Percentiles rank a stretch among this genome's conserved stretches.
Conservation (phyloP, 2,113 vertebrate genomes). For the Petrocephalus microphthalmus region DNA sequence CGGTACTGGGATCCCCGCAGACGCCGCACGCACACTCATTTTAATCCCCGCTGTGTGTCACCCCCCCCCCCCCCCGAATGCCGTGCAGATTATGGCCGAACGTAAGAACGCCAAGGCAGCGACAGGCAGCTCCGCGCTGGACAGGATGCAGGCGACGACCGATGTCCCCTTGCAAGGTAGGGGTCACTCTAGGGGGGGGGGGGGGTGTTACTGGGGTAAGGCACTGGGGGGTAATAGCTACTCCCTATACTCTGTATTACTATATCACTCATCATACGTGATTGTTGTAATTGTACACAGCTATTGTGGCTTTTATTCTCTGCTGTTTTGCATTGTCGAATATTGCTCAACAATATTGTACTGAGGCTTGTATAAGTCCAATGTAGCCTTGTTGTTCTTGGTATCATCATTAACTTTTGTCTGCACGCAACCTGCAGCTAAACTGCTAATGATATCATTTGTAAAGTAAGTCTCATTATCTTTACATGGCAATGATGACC, state of each 20-base stretch:
- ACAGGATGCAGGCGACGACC: slow-evolving; percentile 61
- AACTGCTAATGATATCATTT: neutral
- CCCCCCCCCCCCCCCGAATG: neutral
- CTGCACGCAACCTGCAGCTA: neutral
- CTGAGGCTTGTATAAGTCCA: too few species aligned
- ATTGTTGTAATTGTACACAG: too few species aligned
- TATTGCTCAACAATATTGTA: too few species aligned
- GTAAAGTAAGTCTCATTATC: too few species aligned
- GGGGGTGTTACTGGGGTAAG: neutral
- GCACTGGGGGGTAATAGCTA: too few species aligned
- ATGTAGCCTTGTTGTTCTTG: too few species aligned
- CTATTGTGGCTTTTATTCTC: neutral
- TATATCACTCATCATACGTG: too few species aligned
- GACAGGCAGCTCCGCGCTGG: slow-evolving; percentile 70
- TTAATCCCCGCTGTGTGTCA: slow-evolving; percentile 8
- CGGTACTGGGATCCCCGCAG: neutral
- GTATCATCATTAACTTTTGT: too few species aligned
- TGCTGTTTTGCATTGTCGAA: neutral
- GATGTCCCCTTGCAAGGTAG: slow-evolving; percentile 94
- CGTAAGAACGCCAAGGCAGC: slow-evolving; percentile 87
- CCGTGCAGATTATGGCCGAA: slow-evolving; percentile 93
- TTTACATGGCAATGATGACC: too few species aligned
- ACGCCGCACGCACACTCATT: neutral
- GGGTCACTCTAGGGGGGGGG: neutral
- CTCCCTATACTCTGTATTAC: too few species aligned